A percentile compares a stretch with the other conserved stretches of the same genome.
Evolutionary conservation across 2,113 vertebrate genomes (phyloP).

Genomic region (Monopterus albus): DNA sequence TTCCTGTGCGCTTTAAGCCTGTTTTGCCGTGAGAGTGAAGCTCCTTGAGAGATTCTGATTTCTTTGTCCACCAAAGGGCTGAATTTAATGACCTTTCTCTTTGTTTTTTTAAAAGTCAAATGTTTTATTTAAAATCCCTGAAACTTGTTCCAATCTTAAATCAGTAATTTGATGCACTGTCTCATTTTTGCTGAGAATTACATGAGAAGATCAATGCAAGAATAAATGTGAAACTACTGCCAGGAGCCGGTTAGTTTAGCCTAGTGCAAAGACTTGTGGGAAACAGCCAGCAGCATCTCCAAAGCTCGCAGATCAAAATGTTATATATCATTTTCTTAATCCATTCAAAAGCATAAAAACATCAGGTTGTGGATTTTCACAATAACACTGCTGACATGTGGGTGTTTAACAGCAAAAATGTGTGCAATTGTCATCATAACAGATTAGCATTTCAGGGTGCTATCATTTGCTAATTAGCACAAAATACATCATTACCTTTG

Average conservation of each 20-base stretch:
- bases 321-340: not conserved
- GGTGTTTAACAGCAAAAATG: too few relatives aligned
- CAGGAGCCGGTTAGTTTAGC: not conserved
- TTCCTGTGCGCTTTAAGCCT: constrained; percentile 73
- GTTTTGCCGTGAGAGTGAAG: constrained; percentile 62
- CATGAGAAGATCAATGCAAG: not conserved
- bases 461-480: not conserved
- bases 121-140: constrained; percentile 1
- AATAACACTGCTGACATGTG: too few relatives aligned
- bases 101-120: constrained; percentile 10
- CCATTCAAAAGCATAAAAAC: not conserved
- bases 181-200: not conserved
- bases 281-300: not conserved
- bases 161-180: too few relatives aligned
- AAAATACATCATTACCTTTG: not conserved
- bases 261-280: not conserved
- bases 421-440: not conserved
- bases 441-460: not conserved
- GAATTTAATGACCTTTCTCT: constrained; percentile 42
- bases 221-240: not conserved
- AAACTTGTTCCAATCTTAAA: not conserved
- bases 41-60: constrained; percentile 38
- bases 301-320: not conserved
- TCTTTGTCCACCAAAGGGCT: constrained; percentile 37
- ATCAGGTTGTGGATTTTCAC: not conserved